Conservation (phyloP, 2,888 invertebrate genomes). For the Polylopha cassiicola region DNA sequence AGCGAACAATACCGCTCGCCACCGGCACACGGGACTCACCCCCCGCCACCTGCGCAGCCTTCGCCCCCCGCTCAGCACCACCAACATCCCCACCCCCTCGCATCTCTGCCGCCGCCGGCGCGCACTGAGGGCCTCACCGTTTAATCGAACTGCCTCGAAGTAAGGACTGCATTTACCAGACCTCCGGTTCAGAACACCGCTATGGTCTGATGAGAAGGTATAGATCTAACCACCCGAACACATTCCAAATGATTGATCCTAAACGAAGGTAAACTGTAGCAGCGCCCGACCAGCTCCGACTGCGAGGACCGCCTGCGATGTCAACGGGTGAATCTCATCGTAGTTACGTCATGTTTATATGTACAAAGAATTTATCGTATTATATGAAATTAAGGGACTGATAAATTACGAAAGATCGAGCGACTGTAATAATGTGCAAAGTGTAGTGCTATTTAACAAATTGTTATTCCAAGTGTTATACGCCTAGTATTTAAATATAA, state of each 20-base stretch:
- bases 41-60: constrained; percentile 59
- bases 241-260: constrained; percentile 48
- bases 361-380: constrained; percentile 61
- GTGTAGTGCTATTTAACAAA: constrained; percentile 65
- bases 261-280: constrained; percentile 19
- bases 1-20: constrained; percentile 64
- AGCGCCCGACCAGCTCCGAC: constrained; percentile 23
- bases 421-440: constrained; percentile 55
- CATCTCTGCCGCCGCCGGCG: constrained; percentile 79
- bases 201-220: too few species aligned
- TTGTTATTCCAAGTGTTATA: constrained; percentile 70
- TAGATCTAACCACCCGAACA: constrained; percentile 33
- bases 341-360: constrained; percentile 46
- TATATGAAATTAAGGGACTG: constrained; percentile 48
- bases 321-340: constrained; percentile 24
- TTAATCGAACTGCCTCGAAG: constrained; percentile 51
- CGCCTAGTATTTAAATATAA: constrained; percentile 65
- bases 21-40: constrained; percentile 52
- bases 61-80: constrained; percentile 41
- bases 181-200: neutral
- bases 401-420: constrained; percentile 43
- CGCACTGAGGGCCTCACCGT: constrained; percentile 86
- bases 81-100: constrained; percentile 67
- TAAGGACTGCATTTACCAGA: constrained; percentile 23
- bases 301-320: neutral